These are phyloP conservation scores for Psylliodes chrysocephalus DNA, from an alignment of 2,888 invertebrate genomes.

Conservation along the genomic window DNA sequence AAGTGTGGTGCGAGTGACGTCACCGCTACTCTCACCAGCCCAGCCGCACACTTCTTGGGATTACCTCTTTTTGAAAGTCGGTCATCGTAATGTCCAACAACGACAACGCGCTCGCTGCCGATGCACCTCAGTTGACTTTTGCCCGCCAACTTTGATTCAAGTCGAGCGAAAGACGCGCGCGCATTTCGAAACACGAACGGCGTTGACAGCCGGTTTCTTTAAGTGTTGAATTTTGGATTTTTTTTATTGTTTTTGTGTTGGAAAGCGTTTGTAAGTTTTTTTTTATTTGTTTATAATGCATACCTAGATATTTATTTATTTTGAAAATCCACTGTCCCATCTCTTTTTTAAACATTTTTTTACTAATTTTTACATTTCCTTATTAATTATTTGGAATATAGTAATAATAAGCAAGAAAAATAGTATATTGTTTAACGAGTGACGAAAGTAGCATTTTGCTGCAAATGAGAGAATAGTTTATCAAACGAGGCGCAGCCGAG, in stretches of 20 bases:
- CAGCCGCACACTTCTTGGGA: conserved; percentile 47
- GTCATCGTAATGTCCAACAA: conserved; percentile 60
- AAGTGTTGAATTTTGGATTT: background rate
- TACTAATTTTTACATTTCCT: no score
- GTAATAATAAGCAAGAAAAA: no score
- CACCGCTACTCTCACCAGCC: conserved; percentile 57
- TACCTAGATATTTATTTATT: no score
- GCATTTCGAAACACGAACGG: background rate
- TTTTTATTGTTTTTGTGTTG: background rate
- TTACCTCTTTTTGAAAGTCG: conserved; percentile 59
- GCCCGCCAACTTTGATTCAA: background rate
- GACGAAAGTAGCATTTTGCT: no score
- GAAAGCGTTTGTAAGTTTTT: background rate
- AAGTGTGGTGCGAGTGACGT: conserved; percentile 51
- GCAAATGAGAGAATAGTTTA: no score
- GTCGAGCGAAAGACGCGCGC: conserved; percentile 16
- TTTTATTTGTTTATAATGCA: no score
- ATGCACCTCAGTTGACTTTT: conserved; percentile 28
- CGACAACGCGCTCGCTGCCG: conserved; percentile 38
- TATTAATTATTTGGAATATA: no score
- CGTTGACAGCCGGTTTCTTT: background rate
- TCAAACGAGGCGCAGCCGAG: no score
- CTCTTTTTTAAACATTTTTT: no score
- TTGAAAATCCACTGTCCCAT: no score
- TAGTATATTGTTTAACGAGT: no score